Evolutionary conservation across 2,797 vertebrate species (phyloP).

Genomic region (Alcedo quadribrachys): DNA sequence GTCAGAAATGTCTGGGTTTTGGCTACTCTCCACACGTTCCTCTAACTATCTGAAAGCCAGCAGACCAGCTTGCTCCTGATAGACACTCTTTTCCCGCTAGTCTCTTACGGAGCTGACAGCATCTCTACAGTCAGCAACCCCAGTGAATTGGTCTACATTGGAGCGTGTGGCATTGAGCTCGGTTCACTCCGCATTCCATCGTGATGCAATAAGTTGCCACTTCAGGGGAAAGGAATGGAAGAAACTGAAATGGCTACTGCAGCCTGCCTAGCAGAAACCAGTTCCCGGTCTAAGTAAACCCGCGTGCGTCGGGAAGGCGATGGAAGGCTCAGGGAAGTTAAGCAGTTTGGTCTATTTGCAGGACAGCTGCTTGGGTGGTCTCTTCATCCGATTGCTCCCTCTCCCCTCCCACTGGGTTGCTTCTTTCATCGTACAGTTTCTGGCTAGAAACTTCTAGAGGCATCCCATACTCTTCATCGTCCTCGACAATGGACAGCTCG

Average conservation of each 20-base stretch:
- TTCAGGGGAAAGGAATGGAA: not conserved
- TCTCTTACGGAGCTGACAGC: not conserved
- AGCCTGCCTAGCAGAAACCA: not conserved
- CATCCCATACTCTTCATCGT: slow-evolving; percentile 67
- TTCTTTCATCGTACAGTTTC: slow-evolving; percentile 61
- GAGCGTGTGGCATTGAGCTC: not conserved
- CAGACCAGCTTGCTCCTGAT: not conserved
- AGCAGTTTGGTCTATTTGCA: slow-evolving; percentile 73
- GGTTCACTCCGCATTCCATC: not conserved
- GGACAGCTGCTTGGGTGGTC: slow-evolving; percentile 58
- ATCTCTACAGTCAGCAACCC: not conserved
- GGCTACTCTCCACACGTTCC: not conserved
- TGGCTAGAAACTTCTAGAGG: slow-evolving; percentile 55
- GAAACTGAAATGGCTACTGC: not conserved
- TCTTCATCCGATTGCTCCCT: slow-evolving; percentile 66
- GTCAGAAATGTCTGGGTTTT: not conserved
- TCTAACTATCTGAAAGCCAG: slow-evolving; percentile 15
- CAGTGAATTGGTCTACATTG: not conserved
- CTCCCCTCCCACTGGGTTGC: not conserved
- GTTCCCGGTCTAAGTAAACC: not conserved
- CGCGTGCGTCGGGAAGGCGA: fast-evolving
- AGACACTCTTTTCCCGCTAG: not conserved
- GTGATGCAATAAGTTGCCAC: not conserved
- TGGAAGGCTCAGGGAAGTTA: not conserved
- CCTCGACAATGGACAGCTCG: slow-evolving; percentile 77